Evolutionary conservation across 1,140 invertebrate species (phyloP).

Genomic region (Proctacanthus coquilletti): DNA sequence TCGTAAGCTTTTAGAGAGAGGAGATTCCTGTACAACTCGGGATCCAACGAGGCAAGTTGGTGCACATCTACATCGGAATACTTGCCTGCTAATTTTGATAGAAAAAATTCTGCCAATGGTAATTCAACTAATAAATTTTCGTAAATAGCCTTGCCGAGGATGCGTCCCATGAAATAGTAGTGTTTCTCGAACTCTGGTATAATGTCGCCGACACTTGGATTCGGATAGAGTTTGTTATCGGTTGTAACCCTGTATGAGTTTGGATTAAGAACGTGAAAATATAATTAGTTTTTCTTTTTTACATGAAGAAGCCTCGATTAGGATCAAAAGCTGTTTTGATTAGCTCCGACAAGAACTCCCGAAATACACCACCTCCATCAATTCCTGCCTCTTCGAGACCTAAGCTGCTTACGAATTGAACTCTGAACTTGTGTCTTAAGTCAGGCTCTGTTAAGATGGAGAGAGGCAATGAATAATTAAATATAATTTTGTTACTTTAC

Average conservation of each 20-base stretch:
- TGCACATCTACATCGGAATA: slow-evolving; percentile 80
- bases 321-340: slow-evolving; percentile 94
- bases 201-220: slow-evolving; percentile 74
- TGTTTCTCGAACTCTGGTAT: slow-evolving; percentile 76
- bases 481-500: slow-evolving; percentile 1
- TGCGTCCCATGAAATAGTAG: slow-evolving; percentile 90
- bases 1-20: slow-evolving; percentile 72
- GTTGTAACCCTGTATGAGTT: slow-evolving; percentile 48
- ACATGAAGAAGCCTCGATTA: slow-evolving; percentile 80
- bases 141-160: slow-evolving; percentile 91
- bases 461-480: background rate
- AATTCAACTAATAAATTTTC: slow-evolving; percentile 90
- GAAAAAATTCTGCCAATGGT: slow-evolving; percentile 84
- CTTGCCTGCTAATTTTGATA: slow-evolving; percentile 68
- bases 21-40: slow-evolving; percentile 79
- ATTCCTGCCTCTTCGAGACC: slow-evolving; percentile 90
- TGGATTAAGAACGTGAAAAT: too few relatives aligned
- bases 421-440: slow-evolving; percentile 65
- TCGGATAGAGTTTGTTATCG: slow-evolving; percentile 90
- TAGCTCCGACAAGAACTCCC: slow-evolving; percentile 83
- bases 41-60: slow-evolving; percentile 84
- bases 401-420: slow-evolving; percentile 78
- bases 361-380: slow-evolving; percentile 83
- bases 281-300: slow-evolving; percentile 3
- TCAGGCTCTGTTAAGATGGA: slow-evolving; percentile 56